phyloP scores from a whole-genome alignment of 2,113 vertebrate species.

The Phocoena phocoena region DNA sequence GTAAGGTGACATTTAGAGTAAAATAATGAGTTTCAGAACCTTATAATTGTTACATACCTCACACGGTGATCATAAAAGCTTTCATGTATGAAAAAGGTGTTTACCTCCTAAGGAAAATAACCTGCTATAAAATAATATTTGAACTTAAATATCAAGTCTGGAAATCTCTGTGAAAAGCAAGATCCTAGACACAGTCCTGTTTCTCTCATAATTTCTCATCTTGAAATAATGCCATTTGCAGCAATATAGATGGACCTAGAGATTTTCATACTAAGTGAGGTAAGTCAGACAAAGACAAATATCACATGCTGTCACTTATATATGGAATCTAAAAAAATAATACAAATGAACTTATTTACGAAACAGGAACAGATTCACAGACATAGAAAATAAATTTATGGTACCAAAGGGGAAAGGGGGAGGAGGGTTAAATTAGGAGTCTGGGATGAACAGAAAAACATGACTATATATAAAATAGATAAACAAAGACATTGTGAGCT shows the following conservation, averaged over 20 bases:
- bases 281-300: neutral
- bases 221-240: neutral
- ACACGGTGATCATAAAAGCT: neutral
- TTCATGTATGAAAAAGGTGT: neutral
- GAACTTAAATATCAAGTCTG: constrained; percentile 7
- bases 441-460: neutral
- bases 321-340: neutral
- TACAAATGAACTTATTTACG: neutral
- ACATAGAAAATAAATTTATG: neutral
- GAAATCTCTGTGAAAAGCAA: constrained; percentile 19
- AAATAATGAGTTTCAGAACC: neutral
- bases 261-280: neutral
- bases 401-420: neutral
- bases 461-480: neutral
- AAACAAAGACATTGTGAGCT: neutral
- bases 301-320: neutral
- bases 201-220: neutral
- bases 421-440: neutral
- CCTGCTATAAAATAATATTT: constrained; percentile 30
- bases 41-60: neutral
- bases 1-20: neutral
- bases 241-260: neutral
- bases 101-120: constrained; percentile 38
- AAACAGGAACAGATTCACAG: neutral
- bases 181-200: neutral